phyloP scores from a whole-genome alignment of 2,113 vertebrate species.

The Protomyctophum bolini region DNA sequence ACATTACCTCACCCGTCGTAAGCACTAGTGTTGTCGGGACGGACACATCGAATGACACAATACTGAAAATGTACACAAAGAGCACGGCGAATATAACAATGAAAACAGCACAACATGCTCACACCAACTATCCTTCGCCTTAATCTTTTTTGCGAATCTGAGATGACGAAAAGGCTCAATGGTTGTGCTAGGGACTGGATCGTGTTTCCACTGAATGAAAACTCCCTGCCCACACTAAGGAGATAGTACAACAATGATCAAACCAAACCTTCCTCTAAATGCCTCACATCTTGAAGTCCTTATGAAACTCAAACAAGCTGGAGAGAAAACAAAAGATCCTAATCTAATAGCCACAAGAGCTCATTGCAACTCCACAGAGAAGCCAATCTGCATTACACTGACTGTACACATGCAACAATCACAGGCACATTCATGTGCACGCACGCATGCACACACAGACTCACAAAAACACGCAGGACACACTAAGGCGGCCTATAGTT shows the following conservation, averaged over 20 bases:
- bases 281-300: conserved; percentile 46
- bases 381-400: conserved; percentile 16
- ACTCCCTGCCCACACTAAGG: background rate
- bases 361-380: conserved; percentile 30
- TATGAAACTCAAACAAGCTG: conserved; percentile 44
- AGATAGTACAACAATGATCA: conserved; percentile 1
- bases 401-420: background rate
- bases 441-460: conserved; percentile 6
- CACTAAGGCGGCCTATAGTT: too few relatives aligned
- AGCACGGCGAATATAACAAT: conserved; percentile 2
- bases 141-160: background rate
- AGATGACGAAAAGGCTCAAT: background rate
- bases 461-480: too few relatives aligned
- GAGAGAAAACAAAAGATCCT: conserved; percentile 42
- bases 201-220: background rate
- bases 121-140: background rate
- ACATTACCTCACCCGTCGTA: conserved; percentile 41
- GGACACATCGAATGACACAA: background rate
- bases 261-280: conserved; percentile 14
- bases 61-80: conserved; percentile 15
- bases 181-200: background rate
- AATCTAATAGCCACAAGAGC: conserved; percentile 40
- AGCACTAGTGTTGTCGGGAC: conserved; percentile 17
- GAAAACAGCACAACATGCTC: conserved; percentile 3
- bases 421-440: background rate